A percentile compares a stretch with the other conserved stretches of the same genome.
These are phyloP conservation scores for Drosophila testacea DNA, from an alignment of 2,888 invertebrate genomes.

Conservation along the genomic window DNA sequence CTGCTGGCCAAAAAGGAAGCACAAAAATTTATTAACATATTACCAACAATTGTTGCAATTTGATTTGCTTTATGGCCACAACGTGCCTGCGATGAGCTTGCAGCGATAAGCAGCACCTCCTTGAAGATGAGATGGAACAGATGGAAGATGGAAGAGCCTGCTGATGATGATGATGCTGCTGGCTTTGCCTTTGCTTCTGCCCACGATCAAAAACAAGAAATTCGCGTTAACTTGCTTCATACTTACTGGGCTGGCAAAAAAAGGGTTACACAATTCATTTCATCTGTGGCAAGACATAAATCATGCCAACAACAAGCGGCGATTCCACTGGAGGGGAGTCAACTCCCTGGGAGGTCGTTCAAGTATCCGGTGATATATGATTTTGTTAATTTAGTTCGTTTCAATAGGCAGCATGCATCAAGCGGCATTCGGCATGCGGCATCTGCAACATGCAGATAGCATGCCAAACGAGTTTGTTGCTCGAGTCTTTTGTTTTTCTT, in stretches of 20 bases:
- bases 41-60: constrained; percentile 81
- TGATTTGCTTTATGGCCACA: constrained; percentile 76
- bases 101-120: constrained; percentile 65
- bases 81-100: constrained; percentile 69
- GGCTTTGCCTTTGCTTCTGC: constrained; percentile 57
- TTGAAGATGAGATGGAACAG: constrained; percentile 29
- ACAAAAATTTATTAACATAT: constrained; percentile 76
- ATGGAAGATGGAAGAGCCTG: constrained; percentile 24
- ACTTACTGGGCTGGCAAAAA: constrained; percentile 15
- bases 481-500: constrained; percentile 58
- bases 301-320: constrained; percentile 75
- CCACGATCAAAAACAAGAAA: constrained; percentile 78
- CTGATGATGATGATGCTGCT: constrained; percentile 20
- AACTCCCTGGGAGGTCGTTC: constrained; percentile 73
- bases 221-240: constrained; percentile 71
- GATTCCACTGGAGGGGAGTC: constrained; percentile 39
- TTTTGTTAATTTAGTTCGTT: constrained; percentile 76
- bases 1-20: constrained; percentile 33
- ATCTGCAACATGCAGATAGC: constrained; percentile 5
- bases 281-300: constrained; percentile 80
- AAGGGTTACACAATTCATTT: constrained; percentile 80
- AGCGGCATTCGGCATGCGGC: constrained; percentile 9
- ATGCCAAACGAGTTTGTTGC: constrained; percentile 67
- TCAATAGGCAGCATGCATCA: constrained; percentile 45
- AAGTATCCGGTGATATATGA: constrained; percentile 72